These are phyloP conservation scores for Cenopis cana DNA, from an alignment of 2,888 invertebrate genomes.

Conservation along the genomic window DNA sequence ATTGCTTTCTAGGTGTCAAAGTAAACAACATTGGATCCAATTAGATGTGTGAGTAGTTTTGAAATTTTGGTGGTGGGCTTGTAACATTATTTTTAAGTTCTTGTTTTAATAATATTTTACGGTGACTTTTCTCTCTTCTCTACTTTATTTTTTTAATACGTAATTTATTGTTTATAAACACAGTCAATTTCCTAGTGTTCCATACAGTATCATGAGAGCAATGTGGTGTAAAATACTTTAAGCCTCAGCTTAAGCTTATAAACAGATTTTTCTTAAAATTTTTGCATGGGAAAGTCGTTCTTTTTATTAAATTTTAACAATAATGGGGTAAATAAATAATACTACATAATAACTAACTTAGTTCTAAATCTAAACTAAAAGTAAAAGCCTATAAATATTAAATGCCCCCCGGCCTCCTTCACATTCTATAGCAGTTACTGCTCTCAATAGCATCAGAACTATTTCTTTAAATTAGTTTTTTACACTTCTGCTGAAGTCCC, in stretches of 20 bases:
- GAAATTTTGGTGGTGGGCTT: constrained; percentile 46
- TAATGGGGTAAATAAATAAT: too few relatives aligned
- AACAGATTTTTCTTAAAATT: too few relatives aligned
- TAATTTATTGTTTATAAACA: background rate
- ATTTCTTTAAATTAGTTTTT: background rate
- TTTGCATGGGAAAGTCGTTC: too few relatives aligned
- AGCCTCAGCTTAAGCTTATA: too few relatives aligned
- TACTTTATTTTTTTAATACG: background rate
- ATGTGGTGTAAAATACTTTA: too few relatives aligned
- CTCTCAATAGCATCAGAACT: background rate
- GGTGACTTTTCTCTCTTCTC: background rate
- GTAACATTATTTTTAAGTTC: background rate
- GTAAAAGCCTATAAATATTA: too few relatives aligned
- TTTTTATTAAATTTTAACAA: too few relatives aligned
- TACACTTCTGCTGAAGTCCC: background rate
- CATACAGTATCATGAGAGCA: background rate
- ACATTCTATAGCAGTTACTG: background rate
- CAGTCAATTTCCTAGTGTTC: too few relatives aligned
- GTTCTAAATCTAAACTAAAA: too few relatives aligned
- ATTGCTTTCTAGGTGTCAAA: constrained; percentile 70
- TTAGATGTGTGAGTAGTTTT: constrained; percentile 55
- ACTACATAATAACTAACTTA: too few relatives aligned
- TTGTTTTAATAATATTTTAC: background rate
- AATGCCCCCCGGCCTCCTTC: too few relatives aligned
- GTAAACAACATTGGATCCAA: constrained; percentile 62